A percentile compares a stretch with the other conserved stretches of the same genome.
Evolutionary conservation across 2,888 invertebrate species (phyloP).

Genomic region (Ennomos erosarius): DNA sequence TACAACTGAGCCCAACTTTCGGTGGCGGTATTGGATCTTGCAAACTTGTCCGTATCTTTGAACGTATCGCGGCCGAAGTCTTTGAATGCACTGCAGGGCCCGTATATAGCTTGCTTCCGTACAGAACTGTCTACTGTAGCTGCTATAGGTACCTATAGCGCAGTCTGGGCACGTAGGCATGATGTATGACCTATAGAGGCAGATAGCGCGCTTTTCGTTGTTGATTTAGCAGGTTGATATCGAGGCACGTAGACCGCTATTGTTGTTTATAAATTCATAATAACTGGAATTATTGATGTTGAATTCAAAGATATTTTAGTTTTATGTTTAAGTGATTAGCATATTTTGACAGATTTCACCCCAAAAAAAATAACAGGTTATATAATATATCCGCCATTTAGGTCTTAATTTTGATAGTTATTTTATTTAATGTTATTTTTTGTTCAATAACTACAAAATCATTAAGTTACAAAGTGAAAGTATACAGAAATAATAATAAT

Average conservation of each 20-base stretch:
- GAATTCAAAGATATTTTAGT: too few species aligned
- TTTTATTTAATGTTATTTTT: too few species aligned
- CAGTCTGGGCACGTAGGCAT: constrained; percentile 24
- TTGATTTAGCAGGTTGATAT: constrained; percentile 25
- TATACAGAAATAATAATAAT: too few species aligned
- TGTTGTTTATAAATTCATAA: too few species aligned
- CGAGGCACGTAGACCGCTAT: constrained; percentile 6
- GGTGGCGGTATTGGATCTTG: constrained; percentile 47
- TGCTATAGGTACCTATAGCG: constrained; percentile 2
- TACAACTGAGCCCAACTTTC: constrained; percentile 44
- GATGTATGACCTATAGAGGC: constrained; percentile 23
- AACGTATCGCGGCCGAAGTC: constrained; percentile 43
- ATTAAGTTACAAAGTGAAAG: too few species aligned
- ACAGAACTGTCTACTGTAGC: constrained; percentile 9
- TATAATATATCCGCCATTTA: too few species aligned
- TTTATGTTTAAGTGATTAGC: too few species aligned
- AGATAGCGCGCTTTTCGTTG: constrained; percentile 11
- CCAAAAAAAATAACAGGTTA: too few species aligned
- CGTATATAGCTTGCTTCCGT: constrained; percentile 22
- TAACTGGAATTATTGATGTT: too few species aligned
- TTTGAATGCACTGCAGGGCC: constrained; percentile 36
- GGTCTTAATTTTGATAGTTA: too few species aligned
- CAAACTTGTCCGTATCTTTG: constrained; percentile 42
- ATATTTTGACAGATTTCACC: too few species aligned
- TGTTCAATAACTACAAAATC: too few species aligned